Base-by-base conservation (phyloP, 2,888 invertebrate genomes). In the Drosophila diplacantha region DNA sequence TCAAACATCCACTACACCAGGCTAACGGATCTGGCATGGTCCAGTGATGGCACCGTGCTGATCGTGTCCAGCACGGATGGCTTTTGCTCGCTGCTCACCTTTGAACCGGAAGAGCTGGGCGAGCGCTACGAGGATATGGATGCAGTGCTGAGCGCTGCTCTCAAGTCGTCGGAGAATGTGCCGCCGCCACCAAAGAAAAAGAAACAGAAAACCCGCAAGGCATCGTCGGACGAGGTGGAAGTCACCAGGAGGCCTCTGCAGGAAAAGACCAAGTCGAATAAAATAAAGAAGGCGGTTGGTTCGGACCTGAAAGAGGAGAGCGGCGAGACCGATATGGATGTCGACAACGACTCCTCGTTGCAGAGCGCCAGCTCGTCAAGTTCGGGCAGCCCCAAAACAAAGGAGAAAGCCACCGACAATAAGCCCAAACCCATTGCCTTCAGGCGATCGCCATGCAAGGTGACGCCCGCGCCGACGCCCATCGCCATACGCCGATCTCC, bases 1-100 rank as follows among this genome's bases (percentile, higher is more conserved):
- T 92, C 94, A 24, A 94, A 96, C 84, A 94, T 97, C 73, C 96
- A 97, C 86, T 96, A 96, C 81, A 95, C 96, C n/a, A 90, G 95
- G 70, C 90, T 97, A 41, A 96, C 95, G 8, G 96, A 96, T 87
- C 83, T 96, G n/a, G 89, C 95, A 0, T 97, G 97, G 96, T 95
- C 96, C 0, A 88, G 90, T 12, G 94, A 97, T 89, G 96, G 96
- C 1, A 89, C 89, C 61, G 88, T 94, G 54, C 88, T 97, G 59
- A 90, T 94, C 7, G 93, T 93, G 0, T 94, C 96, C 4, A 96
- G 96, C 14, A 94, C 95, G 0, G 97, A 97, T 89, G 97, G 97
- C 2, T 97, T 94, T 87, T 96, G 96, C 87, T 94, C 96, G 0
- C 89, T 96, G 52, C 90, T 96, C 22, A 92, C 92, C n/a, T 96